Percentiles rank a stretch among this genome's conserved stretches.
Conservation (phyloP, 37 sponge, comb jelly and placozoan genomes). For the Haliclona indistincta region DNA sequence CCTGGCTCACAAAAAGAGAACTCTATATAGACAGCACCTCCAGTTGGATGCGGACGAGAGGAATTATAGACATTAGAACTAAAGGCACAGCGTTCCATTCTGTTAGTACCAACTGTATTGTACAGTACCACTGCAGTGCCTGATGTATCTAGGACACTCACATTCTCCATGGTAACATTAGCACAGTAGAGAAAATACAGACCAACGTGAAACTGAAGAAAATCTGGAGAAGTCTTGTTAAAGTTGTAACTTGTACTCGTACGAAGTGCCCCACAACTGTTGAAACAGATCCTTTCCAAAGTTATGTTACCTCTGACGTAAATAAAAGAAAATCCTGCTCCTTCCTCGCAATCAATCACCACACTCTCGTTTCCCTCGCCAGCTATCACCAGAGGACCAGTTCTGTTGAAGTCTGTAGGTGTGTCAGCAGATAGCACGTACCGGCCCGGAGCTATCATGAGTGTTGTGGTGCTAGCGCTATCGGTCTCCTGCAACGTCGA, state of each 20-base stretch:
- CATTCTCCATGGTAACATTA: slow-evolving; percentile 13
- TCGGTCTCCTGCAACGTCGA: neutral
- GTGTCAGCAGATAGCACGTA: neutral
- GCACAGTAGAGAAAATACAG: slow-evolving; percentile 43
- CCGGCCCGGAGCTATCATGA: neutral
- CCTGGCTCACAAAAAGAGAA: slow-evolving; percentile 32
- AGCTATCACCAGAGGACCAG: neutral
- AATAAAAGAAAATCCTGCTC: neutral
- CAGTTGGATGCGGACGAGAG: neutral
- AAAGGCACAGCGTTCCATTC: slow-evolving; percentile 7
- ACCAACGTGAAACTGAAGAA: slow-evolving; percentile 3
- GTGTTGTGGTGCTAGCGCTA: neutral
- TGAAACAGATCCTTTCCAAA: neutral
- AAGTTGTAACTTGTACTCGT: neutral
- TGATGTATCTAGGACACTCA: slow-evolving; percentile 15
- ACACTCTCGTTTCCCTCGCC: neutral
- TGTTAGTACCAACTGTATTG: slow-evolving; percentile 19
- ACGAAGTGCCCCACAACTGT: neutral
- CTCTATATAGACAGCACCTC: slow-evolving; percentile 55
- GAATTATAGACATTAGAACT: neutral
- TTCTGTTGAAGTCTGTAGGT: neutral
- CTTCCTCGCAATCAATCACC: neutral
- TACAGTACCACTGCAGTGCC: slow-evolving; percentile 51
- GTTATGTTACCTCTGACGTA: neutral
- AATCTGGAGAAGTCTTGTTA: neutral